phyloP scores from a whole-genome alignment of 2,113 vertebrate genomes.

The Chloropsis cyanopogon region DNA sequence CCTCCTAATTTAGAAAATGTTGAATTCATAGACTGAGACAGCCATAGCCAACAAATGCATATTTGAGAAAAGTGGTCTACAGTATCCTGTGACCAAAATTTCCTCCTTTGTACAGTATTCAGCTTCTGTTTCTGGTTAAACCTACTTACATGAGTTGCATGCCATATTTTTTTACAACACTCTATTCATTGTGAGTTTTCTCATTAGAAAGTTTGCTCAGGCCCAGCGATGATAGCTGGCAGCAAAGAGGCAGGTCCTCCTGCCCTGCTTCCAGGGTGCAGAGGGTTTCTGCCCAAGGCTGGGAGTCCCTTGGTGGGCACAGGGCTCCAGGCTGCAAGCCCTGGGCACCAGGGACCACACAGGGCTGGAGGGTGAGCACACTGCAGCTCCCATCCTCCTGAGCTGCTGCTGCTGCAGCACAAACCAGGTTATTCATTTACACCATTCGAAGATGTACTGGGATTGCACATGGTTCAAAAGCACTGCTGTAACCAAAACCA shows the following conservation, averaged over 20 bases:
- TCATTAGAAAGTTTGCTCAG: background rate
- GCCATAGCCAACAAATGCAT: background rate
- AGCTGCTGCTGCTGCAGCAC: background rate
- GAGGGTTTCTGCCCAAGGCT: background rate
- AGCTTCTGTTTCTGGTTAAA: background rate
- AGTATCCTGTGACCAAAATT: background rate
- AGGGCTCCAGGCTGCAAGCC: background rate
- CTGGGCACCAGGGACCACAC: rapidly evolving
- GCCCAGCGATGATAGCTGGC: background rate
- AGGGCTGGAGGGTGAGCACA: background rate
- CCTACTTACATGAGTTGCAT: background rate
- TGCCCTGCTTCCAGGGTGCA: background rate
- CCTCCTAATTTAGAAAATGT: background rate
- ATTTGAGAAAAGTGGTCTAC: background rate
- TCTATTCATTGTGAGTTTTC: background rate
- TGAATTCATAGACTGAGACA: background rate
- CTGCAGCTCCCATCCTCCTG: background rate
- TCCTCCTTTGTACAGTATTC: background rate
- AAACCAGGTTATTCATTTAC: background rate
- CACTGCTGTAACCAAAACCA: background rate
- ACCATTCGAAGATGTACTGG: background rate
- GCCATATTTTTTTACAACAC: background rate
- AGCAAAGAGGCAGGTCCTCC: background rate
- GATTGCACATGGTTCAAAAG: background rate
- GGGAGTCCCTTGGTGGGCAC: rapidly evolving